Evolutionary conservation across 2,888 invertebrate genomes (phyloP), one percentile per base, ranked within the genome.

Genomic region (Chymomyza caudatula): DNA sequence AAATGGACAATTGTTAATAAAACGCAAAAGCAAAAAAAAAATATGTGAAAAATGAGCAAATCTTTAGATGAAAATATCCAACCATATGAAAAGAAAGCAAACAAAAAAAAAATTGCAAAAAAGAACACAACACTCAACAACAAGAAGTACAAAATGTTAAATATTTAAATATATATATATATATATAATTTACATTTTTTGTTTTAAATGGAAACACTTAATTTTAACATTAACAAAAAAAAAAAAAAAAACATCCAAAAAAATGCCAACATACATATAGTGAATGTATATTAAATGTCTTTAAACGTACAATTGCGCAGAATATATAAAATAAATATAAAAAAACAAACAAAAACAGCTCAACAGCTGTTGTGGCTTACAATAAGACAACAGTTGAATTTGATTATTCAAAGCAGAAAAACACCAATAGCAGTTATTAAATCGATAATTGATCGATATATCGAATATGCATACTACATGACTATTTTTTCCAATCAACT

Each of bases 101-200:
- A 69, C 8, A 63, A 66, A 62, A 60, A 58, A 17, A 23, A 77
- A 68, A 67, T 73, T 67, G 66, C 64, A 77, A 71, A 60, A 83
- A 80, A 73, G 62, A 67, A 71, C 71, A 79, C 15, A 85, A 74
- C 81, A 82, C 86, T 76, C 79, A 86, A 82, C 84, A 83, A 84
- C 71, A 74, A 74, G 70, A 86, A 86, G 74, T 82, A 81, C 86
- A 87, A 88, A 85, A 76, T 85, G 85, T 85, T 87, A 86, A 85
- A 82, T 87, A 87, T 37, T 11, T 37, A 37, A 37, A 37, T 37
- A 11, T 37, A 37, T 11, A 37, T 37, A 29, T 83, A 76, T 73
- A 87, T 88, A 69, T 81, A 82, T 85, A 76, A 77, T 85, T 86
- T 76, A 86, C 17, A 47, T 65, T 76, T 82, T 86, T 83, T 76